These are phyloP conservation scores for Nannoperca australis DNA, from an alignment of 2,797 vertebrate species.

Conservation along the genomic window DNA sequence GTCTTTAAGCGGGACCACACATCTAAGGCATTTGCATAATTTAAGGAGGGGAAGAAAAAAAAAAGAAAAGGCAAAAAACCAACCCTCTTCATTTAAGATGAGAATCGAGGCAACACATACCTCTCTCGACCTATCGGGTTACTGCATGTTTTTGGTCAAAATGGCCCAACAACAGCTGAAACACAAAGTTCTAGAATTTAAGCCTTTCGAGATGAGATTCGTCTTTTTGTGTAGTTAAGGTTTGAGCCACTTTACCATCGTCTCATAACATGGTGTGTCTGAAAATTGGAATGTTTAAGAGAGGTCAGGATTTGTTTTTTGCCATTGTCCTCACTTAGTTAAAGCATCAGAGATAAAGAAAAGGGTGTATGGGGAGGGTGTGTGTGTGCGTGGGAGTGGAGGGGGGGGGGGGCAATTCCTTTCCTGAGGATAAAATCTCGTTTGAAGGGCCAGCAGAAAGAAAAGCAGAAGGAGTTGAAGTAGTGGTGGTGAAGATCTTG, in stretches of 20 bases:
- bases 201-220: conserved; percentile 51
- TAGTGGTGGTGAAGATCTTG: conserved; percentile 91
- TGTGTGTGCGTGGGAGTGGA: neutral
- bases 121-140: conserved; percentile 80
- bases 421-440: conserved; percentile 91
- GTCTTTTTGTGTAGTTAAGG: conserved; percentile 51
- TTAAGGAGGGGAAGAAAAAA: conserved; percentile 84
- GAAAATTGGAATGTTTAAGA: conserved; percentile 77
- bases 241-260: conserved; percentile 59
- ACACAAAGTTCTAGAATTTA: conserved; percentile 59
- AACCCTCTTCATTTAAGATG: conserved; percentile 87
- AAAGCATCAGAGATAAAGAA: conserved; percentile 81
- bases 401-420: conserved; percentile 75
- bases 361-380: conserved; percentile 72
- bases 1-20: conserved; percentile 99
- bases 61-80: conserved; percentile 75
- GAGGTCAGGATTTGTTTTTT: conserved; percentile 75
- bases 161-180: conserved; percentile 64
- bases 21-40: conserved; percentile 99
- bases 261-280: conserved; percentile 67
- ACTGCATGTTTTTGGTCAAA: conserved; percentile 74
- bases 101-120: conserved; percentile 85
- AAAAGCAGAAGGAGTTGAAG: conserved; percentile 90
- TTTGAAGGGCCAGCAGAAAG: conserved; percentile 89
- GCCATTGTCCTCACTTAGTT: conserved; percentile 82